These are phyloP conservation scores for Dendropsophus ebraccatus DNA, from an alignment of 2,113 vertebrate genomes.

Conservation along the genomic window DNA sequence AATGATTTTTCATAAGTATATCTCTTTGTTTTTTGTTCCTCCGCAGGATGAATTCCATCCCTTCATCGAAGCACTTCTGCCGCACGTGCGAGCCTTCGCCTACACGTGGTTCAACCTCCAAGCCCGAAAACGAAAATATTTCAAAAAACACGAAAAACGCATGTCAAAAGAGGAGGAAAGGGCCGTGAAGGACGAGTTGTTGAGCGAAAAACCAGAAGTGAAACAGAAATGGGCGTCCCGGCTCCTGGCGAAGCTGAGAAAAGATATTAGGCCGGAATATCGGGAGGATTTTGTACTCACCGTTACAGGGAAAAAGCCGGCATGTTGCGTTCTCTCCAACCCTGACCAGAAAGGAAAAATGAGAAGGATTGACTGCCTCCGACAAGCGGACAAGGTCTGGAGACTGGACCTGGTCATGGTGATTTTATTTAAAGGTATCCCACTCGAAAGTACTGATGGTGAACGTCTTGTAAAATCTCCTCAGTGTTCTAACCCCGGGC, in stretches of 20 bases:
- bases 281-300: slow-evolving; percentile 99
- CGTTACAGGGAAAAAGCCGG: slow-evolving; percentile 95
- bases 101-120: slow-evolving; percentile 99
- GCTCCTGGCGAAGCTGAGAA: slow-evolving; percentile 96
- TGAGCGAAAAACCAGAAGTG: slow-evolving; percentile 97
- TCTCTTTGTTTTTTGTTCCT: neutral
- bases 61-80: slow-evolving; percentile 98
- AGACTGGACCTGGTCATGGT: slow-evolving; percentile 99
- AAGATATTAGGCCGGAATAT: slow-evolving; percentile 98
- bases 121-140: slow-evolving; percentile 99
- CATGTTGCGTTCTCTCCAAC: slow-evolving; percentile 98
- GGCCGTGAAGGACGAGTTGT: slow-evolving; percentile 97
- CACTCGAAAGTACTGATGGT: slow-evolving; percentile 98
- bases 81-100: slow-evolving; percentile 95
- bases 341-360: slow-evolving; percentile 99
- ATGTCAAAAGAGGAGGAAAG: slow-evolving; percentile 99
- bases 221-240: slow-evolving; percentile 99
- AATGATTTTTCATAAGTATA: neutral
- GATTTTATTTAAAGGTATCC: slow-evolving; percentile 99
- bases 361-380: slow-evolving; percentile 97
- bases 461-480: slow-evolving; percentile 98
- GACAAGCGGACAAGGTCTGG: slow-evolving; percentile 99
- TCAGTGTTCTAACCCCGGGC: slow-evolving; percentile 95
- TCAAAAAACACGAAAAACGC: slow-evolving; percentile 99
- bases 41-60: slow-evolving; percentile 98